phyloP scores from a whole-genome alignment of 2,888 invertebrate genomes.

The Pimpla rufipes region DNA sequence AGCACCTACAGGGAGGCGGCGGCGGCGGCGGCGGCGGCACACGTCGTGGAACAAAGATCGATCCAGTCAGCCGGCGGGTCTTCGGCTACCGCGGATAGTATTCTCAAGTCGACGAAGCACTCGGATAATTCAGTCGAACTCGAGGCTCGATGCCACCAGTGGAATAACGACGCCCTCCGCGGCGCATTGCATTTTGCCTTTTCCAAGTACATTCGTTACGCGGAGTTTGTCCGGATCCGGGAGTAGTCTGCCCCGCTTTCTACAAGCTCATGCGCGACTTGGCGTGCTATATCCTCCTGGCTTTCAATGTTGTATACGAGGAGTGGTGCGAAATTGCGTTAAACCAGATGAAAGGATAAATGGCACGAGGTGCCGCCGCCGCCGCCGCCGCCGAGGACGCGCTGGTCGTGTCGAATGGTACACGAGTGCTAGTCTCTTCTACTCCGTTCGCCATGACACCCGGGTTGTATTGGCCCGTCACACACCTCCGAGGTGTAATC shows the following conservation, averaged over 20 bases:
- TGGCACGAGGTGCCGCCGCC: conserved; percentile 3
- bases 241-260: background rate
- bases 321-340: conserved; percentile 55
- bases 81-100: background rate
- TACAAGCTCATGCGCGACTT: conserved; percentile 15
- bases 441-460: background rate
- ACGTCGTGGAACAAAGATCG: background rate
- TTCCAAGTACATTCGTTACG: conserved; percentile 29
- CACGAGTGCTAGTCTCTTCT: conserved; percentile 28
- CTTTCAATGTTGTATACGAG: conserved; percentile 5
- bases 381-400: background rate
- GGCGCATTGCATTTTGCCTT: conserved; percentile 17
- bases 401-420: conserved; percentile 25
- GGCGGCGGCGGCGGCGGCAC: too few relatives aligned
- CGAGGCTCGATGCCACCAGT: conserved; percentile 17
- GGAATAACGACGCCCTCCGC: background rate
- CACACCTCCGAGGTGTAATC: background rate
- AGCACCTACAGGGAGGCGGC: too few relatives aligned
- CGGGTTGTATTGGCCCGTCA: background rate
- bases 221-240: background rate
- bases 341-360: conserved; percentile 56
- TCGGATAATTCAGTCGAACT: background rate
- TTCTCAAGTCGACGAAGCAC: background rate
- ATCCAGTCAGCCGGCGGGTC: background rate
- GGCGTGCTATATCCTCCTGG: conserved; percentile 20